Conservation (phyloP, 2,888 invertebrate genomes). For the Himalopsyche tibetana region DNA sequence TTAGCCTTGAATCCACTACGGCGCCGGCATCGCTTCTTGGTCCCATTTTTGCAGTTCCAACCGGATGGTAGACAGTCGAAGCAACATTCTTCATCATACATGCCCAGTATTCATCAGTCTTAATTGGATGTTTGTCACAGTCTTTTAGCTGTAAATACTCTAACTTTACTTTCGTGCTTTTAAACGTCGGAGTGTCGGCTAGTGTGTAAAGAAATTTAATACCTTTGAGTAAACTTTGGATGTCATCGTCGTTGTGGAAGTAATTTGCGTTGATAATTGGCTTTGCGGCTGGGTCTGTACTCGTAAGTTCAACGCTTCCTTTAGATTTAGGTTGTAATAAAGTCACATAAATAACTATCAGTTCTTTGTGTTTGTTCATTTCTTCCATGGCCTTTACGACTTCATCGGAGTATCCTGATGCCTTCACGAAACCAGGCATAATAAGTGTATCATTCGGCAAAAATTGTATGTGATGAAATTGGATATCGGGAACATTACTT, state of each 20-base stretch:
- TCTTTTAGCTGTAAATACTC: conserved; percentile 69
- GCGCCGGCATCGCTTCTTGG: conserved; percentile 70
- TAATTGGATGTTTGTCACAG: conserved; percentile 69
- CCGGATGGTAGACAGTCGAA: conserved; percentile 81
- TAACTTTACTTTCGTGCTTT: conserved; percentile 69
- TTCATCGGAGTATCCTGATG: conserved; percentile 68
- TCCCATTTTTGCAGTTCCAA: conserved; percentile 85
- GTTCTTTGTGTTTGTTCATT: conserved; percentile 69
- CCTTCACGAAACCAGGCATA: conserved; percentile 67
- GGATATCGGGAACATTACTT: conserved; percentile 74
- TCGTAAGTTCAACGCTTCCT: conserved; percentile 77
- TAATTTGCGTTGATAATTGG: conserved; percentile 82
- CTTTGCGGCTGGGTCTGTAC: conserved; percentile 77
- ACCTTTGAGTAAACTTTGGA: conserved; percentile 72
- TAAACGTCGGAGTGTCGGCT: conserved; percentile 71
- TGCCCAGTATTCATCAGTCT: conserved; percentile 75
- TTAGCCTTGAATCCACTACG: conserved; percentile 75
- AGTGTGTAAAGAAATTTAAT: conserved; percentile 71
- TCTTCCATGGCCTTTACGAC: conserved; percentile 68
- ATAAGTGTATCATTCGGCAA: conserved; percentile 68
- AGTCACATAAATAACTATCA: conserved; percentile 71
- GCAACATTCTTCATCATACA: conserved; percentile 78
- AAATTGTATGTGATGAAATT: conserved; percentile 72
- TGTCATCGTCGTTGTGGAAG: conserved; percentile 77
- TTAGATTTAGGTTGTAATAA: conserved; percentile 75